Evolutionary conservation across 1,140 invertebrate genomes (phyloP).

Genomic region (Hypothenemus hampei): DNA sequence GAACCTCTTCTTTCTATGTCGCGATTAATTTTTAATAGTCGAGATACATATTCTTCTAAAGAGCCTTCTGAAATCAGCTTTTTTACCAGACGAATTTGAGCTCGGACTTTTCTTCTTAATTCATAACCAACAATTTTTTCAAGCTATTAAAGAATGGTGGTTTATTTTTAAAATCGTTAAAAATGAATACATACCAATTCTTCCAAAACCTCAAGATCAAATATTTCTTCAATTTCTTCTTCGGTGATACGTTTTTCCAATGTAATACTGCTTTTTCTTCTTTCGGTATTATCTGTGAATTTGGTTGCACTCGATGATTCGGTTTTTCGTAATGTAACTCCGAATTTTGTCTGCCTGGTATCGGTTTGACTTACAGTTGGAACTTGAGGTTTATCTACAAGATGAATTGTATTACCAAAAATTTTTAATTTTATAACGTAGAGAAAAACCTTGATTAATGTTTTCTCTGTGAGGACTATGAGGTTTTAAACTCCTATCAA

Average conservation of each 20-base stretch:
- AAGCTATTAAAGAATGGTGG: conserved; percentile 53
- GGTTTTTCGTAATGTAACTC: conserved; percentile 55
- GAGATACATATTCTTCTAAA: conserved; percentile 33
- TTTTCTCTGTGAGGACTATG: conserved; percentile 37
- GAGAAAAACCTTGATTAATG: conserved; percentile 11
- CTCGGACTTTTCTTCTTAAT: conserved; percentile 64
- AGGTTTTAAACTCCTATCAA: conserved; percentile 37
- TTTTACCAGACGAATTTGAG: conserved; percentile 65
- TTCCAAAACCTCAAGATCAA: conserved; percentile 62
- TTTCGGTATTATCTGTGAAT: conserved; percentile 37
- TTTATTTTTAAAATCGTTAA: not conserved
- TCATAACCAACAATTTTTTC: conserved; percentile 70
- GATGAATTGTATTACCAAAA: not conserved
- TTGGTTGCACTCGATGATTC: conserved; percentile 47
- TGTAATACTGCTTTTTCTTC: conserved; percentile 37
- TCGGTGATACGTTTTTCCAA: conserved; percentile 37
- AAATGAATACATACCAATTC: conserved; percentile 51
- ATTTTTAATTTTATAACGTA: not conserved
- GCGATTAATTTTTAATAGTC: not conserved
- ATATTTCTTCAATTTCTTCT: conserved; percentile 63
- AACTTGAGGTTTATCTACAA: conserved; percentile 9
- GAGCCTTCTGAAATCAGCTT: conserved; percentile 51
- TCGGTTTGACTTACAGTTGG: conserved; percentile 21
- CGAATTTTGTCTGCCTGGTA: conserved; percentile 54
- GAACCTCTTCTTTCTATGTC: conserved; percentile 12